Evolutionary conservation across 2,113 vertebrate species (phyloP).

Genomic region (Petaurus breviceps): DNA sequence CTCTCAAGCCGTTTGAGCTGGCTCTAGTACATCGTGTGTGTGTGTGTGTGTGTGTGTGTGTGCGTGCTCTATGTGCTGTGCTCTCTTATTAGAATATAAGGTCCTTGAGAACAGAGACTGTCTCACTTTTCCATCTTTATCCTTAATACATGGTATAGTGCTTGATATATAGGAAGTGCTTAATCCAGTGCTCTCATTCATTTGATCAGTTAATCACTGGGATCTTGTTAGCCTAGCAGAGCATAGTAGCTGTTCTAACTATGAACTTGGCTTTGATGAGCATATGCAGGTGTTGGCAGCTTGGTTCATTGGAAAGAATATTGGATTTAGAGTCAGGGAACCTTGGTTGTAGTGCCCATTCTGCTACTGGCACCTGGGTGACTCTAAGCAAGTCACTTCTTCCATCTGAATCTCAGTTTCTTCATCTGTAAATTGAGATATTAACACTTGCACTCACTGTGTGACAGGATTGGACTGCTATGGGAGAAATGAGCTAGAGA

Average conservation of each 20-base stretch:
- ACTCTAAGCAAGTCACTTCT: neutral
- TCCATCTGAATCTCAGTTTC: neutral
- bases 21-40: neutral
- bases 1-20: neutral
- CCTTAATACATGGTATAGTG: neutral
- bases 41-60: too few species aligned
- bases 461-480: neutral
- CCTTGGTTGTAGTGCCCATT: neutral
- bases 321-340: neutral
- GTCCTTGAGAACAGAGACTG: neutral
- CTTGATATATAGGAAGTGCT: neutral
- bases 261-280: slow-evolving; percentile 24
- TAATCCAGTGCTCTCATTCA: neutral
- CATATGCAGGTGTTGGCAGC: neutral
- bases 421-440: neutral
- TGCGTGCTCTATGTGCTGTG: neutral
- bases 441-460: neutral
- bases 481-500: neutral
- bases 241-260: slow-evolving; percentile 73
- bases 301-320: neutral
- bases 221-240: neutral
- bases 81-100: neutral
- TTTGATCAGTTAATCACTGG: neutral
- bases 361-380: neutral
- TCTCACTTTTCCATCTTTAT: neutral